phyloP scores from a whole-genome alignment of 2,113 vertebrate genomes.

The Odontophorus gujanensis region DNA sequence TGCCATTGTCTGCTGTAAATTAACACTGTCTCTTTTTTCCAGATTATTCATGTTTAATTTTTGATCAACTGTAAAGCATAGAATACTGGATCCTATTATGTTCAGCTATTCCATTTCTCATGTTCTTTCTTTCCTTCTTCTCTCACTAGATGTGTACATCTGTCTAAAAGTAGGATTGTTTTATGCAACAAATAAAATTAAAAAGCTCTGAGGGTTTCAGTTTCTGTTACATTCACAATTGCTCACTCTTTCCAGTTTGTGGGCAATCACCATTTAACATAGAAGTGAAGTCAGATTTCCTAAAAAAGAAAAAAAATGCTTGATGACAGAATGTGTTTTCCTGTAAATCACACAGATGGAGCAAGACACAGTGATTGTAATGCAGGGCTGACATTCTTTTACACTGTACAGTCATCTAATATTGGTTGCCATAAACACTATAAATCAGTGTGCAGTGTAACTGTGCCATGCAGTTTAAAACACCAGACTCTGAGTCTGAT shows the following conservation, averaged over 20 bases:
- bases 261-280: conserved; percentile 38
- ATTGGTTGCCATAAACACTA: conserved; percentile 58
- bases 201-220: not conserved
- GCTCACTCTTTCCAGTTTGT: conserved; percentile 20
- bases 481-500: not conserved
- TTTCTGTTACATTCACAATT: not conserved
- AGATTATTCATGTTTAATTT: conserved; percentile 27
- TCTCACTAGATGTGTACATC: conserved; percentile 4
- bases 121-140: conserved; percentile 33
- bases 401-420: conserved; percentile 5
- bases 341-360: conserved; percentile 65
- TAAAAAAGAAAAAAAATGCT: not conserved
- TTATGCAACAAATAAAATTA: conserved; percentile 44
- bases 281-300: conserved; percentile 7
- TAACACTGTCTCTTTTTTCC: not conserved
- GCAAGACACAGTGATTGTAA: not conserved
- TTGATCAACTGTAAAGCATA: conserved; percentile 7
- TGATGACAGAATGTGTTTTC: conserved; percentile 19
- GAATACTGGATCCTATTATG: conserved; percentile 13
- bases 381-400: conserved; percentile 39
- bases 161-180: conserved; percentile 37
- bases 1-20: conserved; percentile 27
- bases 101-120: not conserved
- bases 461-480: not conserved
- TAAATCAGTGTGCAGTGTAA: conserved; percentile 45